phyloP scores from a whole-genome alignment of 2,113 vertebrate species.

The Hipposideros armiger region DNA sequence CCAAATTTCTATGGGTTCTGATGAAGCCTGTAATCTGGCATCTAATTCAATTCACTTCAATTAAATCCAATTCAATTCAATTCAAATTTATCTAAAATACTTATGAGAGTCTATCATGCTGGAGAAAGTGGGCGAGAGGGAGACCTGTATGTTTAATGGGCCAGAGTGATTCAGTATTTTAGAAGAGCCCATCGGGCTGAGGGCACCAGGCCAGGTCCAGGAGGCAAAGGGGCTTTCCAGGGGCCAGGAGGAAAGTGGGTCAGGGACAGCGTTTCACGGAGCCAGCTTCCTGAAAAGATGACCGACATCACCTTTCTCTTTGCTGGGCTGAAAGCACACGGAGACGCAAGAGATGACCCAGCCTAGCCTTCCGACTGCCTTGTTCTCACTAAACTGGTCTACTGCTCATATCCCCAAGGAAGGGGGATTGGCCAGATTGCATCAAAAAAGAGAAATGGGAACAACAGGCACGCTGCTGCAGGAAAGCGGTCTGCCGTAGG shows the following conservation, averaged over 20 bases:
- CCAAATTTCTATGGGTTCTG: not conserved
- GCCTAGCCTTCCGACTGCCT: not conserved
- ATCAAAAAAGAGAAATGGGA: not conserved
- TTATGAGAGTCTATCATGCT: not conserved
- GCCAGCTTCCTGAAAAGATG: not conserved
- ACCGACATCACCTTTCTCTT: not conserved
- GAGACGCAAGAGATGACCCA: not conserved
- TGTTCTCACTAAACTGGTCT: not conserved
- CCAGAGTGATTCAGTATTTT: not conserved
- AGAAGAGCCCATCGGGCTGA: not conserved
- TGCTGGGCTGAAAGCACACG: not conserved
- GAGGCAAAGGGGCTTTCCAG: not conserved
- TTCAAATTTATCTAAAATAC: constrained; percentile 55
- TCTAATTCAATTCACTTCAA: constrained; percentile 45
- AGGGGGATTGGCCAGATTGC: not conserved
- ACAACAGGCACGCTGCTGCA: rapidly evolving
- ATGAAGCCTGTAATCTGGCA: constrained; percentile 45
- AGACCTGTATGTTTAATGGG: not conserved
- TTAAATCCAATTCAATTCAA: constrained; percentile 58
- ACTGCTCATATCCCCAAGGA: not conserved
- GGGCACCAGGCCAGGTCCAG: not conserved
- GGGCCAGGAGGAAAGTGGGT: not conserved
- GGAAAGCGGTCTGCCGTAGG: not conserved
- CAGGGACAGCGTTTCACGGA: not conserved
- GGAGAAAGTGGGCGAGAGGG: not conserved